Evolutionary conservation across 2,888 invertebrate genomes (phyloP).

Genomic region (Suillia variegata): DNA sequence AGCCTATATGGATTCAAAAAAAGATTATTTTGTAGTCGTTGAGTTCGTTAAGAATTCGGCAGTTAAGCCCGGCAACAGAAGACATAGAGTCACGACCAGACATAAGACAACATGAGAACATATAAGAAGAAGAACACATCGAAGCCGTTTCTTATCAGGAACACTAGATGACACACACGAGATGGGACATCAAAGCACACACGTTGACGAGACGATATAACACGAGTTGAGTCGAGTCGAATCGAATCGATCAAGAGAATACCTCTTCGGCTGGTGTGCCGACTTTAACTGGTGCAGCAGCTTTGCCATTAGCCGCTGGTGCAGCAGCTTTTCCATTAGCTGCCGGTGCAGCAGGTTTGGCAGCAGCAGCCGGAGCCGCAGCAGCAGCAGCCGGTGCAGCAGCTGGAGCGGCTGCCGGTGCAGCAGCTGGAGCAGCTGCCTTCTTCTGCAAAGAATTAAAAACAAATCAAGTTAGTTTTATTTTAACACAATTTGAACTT

Average conservation of each 20-base stretch:
- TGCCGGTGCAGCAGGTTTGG: slow-evolving; percentile 28
- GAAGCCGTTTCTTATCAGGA: neutral
- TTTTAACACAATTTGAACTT: too few relatives aligned
- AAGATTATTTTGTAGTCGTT: too few relatives aligned
- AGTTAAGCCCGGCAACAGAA: neutral
- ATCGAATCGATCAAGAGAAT: slow-evolving; percentile 29
- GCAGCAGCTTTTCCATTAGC: slow-evolving; percentile 31
- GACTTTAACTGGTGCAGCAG: slow-evolving; percentile 38
- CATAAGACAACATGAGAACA: neutral
- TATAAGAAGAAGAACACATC: neutral
- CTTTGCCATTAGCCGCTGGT: slow-evolving; percentile 36
- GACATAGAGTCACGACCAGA: too few relatives aligned
- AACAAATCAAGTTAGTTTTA: too few relatives aligned
- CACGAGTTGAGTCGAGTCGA: too few relatives aligned
- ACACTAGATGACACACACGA: too few relatives aligned
- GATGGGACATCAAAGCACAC: too few relatives aligned
- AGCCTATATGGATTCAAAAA: slow-evolving; percentile 67
- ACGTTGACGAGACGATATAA: slow-evolving; percentile 13
- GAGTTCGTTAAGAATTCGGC: neutral
- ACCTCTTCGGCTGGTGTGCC: slow-evolving; percentile 56
- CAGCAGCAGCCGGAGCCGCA: slow-evolving; percentile 32
- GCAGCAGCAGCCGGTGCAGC: slow-evolving; percentile 30
- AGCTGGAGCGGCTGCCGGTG: slow-evolving; percentile 29
- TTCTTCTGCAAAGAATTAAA: slow-evolving; percentile 56
- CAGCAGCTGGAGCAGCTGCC: slow-evolving; percentile 38